These are phyloP conservation scores for Plectropomus leopardus DNA, from an alignment of 2,113 vertebrate genomes.

Conservation along the genomic window DNA sequence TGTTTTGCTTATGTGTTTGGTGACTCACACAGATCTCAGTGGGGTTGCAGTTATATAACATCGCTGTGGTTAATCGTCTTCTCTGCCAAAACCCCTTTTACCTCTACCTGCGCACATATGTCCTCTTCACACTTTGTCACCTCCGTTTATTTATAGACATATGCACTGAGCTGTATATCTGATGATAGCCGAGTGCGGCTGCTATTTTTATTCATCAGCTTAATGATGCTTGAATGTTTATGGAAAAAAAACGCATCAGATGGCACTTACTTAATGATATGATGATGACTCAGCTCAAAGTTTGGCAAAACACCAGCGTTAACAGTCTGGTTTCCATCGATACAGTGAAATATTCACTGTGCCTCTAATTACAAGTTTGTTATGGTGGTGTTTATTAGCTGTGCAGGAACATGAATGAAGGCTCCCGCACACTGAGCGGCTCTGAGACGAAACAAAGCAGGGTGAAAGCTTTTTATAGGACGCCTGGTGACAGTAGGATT, in stretches of 20 bases:
- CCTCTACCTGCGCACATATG: constrained; percentile 48
- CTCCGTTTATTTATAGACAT: constrained; percentile 55
- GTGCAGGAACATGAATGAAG: neutral
- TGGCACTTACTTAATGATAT: constrained; percentile 31
- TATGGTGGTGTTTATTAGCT: neutral
- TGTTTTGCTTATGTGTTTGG: neutral
- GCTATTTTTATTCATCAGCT: constrained; percentile 12
- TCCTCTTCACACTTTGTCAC: constrained; percentile 45
- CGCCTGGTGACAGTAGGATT: neutral
- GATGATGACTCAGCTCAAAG: constrained; percentile 44
- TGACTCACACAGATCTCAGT: constrained; percentile 37
- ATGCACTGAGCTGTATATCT: neutral
- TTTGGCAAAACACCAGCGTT: constrained; percentile 32
- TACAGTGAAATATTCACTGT: neutral
- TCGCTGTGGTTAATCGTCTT: constrained; percentile 53
- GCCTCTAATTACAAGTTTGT: neutral
- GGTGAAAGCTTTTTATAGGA: neutral
- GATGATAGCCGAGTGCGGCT: constrained; percentile 25
- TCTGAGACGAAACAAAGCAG: too few relatives aligned
- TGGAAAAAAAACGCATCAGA: constrained; percentile 16
- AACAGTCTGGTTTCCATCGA: constrained; percentile 18
- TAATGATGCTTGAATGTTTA: constrained; percentile 22
- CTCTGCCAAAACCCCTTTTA: constrained; percentile 36
- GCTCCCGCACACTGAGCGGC: neutral
- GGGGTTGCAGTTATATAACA: constrained; percentile 71